Base-by-base conservation (phyloP, 2,888 invertebrate species). In the Apodemia zela region DNA sequence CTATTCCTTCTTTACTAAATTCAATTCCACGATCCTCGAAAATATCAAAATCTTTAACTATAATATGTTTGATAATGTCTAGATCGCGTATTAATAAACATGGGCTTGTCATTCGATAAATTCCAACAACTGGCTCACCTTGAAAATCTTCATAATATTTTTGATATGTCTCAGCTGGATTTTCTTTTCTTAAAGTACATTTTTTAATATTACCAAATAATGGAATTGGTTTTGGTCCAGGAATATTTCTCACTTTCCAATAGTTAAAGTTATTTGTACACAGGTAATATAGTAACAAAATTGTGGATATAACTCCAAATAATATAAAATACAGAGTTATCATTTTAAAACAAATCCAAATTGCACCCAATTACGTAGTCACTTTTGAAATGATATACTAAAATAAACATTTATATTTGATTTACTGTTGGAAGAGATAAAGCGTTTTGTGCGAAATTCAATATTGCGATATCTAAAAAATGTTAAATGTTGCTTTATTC, bases 81-180 rank as follows among this genome's bases (percentile, higher is more conserved):
- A 82, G 69, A 66, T 87, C 85, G n/a, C 80, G 72, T 15, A 87
- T 64, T 4, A 85, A 59, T 17, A 86, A 51, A 59, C 72, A 70
- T 0, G 84, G 84, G 6, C 74, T 73, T 0, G 78, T 79, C 73
- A 81, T 76, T 64, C 79, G 77, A 42, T 76, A 85, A 0, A 84
- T 11, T 1, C 86, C 86, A 1, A 86, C 76, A 0, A 82, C 71
- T 72, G 82, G 84, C 66, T 84, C 84, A 5, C 81, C 71, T 0
- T 80, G 78, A 62, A 69, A 85, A 3, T 68, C 63, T 0, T 76
- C 60, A 60, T 85, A 85, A 2, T 80, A 65, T 42, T 80, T 75
- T 59, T 75, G 70, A 72, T 74, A 0, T 0, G 54, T 54, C 11
- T 33, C n/a, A 2, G 62, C 54, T 11, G 69, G 13, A 59, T 73